A percentile compares a stretch with the other conserved stretches of the same genome.
Conservation (phyloP, 35 echinoderm and acorn worm species). For the Stichopus chloronotus region DNA sequence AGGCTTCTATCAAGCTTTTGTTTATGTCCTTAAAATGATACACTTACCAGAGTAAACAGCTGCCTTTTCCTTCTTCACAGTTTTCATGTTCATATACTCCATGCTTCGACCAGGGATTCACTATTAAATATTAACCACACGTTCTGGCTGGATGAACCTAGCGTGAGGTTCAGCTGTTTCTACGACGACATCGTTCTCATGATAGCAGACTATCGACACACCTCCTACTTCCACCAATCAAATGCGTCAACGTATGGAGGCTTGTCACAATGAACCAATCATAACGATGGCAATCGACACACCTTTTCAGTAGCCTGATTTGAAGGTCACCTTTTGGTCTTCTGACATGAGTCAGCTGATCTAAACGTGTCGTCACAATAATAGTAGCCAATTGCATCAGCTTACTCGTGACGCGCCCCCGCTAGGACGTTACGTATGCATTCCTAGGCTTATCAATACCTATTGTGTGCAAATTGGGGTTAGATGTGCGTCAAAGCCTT, state of each 20-base stretch:
- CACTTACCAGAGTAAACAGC: no score
- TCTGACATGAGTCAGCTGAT: not conserved
- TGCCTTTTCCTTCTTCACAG: no score
- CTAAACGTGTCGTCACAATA: not conserved
- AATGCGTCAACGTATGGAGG: not conserved
- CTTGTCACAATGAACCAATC: not conserved
- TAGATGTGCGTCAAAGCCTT: no score
- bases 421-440: not conserved
- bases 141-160: no score
- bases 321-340: not conserved
- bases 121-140: no score
- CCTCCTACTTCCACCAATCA: not conserved
- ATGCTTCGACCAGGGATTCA: no score
- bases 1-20: no score
- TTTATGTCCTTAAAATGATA: no score
- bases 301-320: not conserved
- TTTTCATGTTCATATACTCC: no score
- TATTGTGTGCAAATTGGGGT: not conserved
- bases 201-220: not conserved
- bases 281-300: not conserved
- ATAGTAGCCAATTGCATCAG: not conserved
- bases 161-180: no score
- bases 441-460: not conserved
- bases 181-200: no score
- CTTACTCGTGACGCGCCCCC: not conserved